Evolutionary conservation across 2,888 invertebrate species (phyloP).

Genomic region (Drosophila rubida): DNA sequence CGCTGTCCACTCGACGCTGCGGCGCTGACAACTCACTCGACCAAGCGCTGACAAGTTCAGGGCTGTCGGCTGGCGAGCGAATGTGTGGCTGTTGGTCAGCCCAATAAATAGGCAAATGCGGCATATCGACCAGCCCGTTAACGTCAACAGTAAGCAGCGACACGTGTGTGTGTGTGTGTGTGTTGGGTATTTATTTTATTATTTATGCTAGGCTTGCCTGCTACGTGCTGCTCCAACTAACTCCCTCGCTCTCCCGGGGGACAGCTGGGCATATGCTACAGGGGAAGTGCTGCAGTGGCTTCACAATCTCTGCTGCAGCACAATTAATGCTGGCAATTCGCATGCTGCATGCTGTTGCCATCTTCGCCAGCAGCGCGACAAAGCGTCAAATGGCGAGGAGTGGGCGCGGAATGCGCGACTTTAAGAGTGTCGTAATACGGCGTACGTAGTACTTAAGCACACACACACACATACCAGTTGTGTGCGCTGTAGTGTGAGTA

Average conservation of each 20-base stretch:
- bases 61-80: too few species aligned
- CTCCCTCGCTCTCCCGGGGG: too few species aligned
- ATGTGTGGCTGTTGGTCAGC: too few species aligned
- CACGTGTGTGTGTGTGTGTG: neutral
- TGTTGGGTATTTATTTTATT: slow-evolving; percentile 68
- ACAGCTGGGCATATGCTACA: too few species aligned
- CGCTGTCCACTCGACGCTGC: neutral
- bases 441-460: slow-evolving; percentile 20
- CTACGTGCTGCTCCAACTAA: slow-evolving; percentile 61
- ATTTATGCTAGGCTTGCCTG: slow-evolving; percentile 63
- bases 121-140: slow-evolving; percentile 67
- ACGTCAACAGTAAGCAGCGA: slow-evolving; percentile 20
- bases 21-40: slow-evolving; percentile 3
- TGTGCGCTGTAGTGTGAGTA: slow-evolving; percentile 16
- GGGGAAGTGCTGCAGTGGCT: too few species aligned
- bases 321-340: too few species aligned
- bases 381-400: too few species aligned
- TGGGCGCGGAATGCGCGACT: slow-evolving; percentile 47
- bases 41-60: neutral
- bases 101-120: slow-evolving; percentile 56
- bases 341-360: too few species aligned
- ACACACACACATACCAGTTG: neutral
- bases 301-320: too few species aligned
- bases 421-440: slow-evolving; percentile 53
- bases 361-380: too few species aligned